Evolutionary conservation across 2,888 invertebrate species (phyloP).

Genomic region (Endotricha flammealis): DNA sequence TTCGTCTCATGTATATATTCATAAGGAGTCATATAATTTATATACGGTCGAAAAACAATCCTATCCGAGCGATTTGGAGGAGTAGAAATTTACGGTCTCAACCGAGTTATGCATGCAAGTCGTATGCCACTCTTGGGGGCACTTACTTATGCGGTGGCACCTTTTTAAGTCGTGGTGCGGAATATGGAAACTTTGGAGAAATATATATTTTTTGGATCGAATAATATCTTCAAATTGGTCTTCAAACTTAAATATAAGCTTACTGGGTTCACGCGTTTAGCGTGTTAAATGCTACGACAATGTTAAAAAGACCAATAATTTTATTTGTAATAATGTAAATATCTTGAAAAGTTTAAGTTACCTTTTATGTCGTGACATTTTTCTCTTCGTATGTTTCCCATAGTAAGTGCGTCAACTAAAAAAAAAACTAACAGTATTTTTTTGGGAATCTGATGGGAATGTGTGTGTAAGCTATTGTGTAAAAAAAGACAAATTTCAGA

Average conservation of each 20-base stretch:
- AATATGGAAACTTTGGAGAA: not conserved
- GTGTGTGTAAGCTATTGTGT: no score
- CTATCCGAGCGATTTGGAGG: constrained; percentile 68
- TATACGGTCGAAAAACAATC: constrained; percentile 67
- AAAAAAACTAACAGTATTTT: constrained; percentile 27
- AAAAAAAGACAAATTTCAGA: no score
- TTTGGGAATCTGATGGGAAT: constrained; percentile 32
- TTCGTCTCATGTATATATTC: constrained; percentile 74
- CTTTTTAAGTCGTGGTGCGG: constrained; percentile 42
- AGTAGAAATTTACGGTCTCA: constrained; percentile 30
- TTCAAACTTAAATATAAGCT: no score
- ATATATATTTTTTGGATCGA: not conserved
- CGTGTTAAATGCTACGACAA: no score
- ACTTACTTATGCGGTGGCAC: constrained; percentile 62
- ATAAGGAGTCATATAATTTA: constrained; percentile 75
- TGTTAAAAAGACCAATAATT: no score
- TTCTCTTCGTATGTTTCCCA: no score
- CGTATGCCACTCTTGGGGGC: constrained; percentile 69
- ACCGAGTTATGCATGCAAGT: constrained; percentile 55
- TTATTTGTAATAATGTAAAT: no score
- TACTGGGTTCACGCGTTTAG: no score
- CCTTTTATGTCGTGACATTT: no score
- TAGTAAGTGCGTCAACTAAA: constrained; percentile 24
- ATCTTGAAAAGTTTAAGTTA: no score
- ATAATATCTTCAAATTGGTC: not conserved